Conservation (phyloP, 2,797 vertebrate species). For the Cheracebus regulus region DNA sequence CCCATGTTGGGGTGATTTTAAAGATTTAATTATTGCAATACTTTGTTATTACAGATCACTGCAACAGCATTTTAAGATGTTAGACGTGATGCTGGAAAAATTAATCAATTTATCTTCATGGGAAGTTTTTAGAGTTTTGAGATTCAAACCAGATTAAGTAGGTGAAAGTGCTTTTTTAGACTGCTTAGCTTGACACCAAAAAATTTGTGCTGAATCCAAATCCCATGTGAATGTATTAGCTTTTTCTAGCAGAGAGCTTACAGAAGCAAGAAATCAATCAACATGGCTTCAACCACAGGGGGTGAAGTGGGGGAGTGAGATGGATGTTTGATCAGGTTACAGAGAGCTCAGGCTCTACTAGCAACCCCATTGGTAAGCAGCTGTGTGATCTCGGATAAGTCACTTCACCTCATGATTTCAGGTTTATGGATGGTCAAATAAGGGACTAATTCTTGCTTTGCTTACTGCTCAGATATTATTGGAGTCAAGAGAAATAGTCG, state of each 20-base stretch:
- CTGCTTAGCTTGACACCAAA: slow-evolving; percentile 39
- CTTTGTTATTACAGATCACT: not conserved
- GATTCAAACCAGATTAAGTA: slow-evolving; percentile 59
- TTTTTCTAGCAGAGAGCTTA: slow-evolving; percentile 62
- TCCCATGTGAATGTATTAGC: slow-evolving; percentile 52
- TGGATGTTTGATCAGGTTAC: not conserved
- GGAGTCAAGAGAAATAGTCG: not conserved
- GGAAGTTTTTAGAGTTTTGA: slow-evolving; percentile 55
- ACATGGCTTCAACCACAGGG: not conserved
- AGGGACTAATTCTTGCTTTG: not conserved
- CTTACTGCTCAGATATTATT: not conserved
- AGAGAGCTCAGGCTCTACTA: not conserved
- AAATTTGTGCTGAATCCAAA: slow-evolving; percentile 60
- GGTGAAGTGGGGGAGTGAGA: not conserved
- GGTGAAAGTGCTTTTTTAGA: slow-evolving; percentile 61
- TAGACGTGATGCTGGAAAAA: not conserved
- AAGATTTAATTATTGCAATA: not conserved
- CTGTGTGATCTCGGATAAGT: slow-evolving; percentile 13
- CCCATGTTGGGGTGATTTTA: not conserved
- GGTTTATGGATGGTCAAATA: not conserved
- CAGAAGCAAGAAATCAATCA: slow-evolving; percentile 66
- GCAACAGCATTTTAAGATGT: not conserved
- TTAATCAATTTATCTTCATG: slow-evolving; percentile 42
- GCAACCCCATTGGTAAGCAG: not conserved
- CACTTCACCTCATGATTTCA: not conserved